Conservation (phyloP, 2,113 vertebrate species). For the Dolichallabes microphthalmus region DNA sequence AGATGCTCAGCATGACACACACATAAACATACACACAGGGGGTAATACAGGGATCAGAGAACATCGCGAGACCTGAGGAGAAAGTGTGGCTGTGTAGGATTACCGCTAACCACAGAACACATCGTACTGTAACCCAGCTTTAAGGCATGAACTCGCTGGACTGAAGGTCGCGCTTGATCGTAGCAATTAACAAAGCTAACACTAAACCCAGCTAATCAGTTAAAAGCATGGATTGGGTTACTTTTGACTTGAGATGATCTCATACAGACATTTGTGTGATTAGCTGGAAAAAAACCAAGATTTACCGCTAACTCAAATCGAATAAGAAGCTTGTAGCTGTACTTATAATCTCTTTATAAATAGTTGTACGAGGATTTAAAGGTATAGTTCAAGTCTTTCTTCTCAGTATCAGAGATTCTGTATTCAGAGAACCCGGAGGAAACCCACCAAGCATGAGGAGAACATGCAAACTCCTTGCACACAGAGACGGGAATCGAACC, state of each 20-base stretch:
- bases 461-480: too few relatives aligned
- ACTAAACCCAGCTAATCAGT: background rate
- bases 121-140: background rate
- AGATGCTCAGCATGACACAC: slow-evolving; percentile 53
- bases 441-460: too few relatives aligned
- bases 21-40: slow-evolving; percentile 19
- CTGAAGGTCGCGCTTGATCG: too few relatives aligned
- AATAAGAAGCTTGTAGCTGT: background rate
- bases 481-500: too few relatives aligned
- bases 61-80: background rate
- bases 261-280: background rate
- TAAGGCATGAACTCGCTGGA: too few relatives aligned
- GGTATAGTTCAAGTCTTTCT: too few relatives aligned
- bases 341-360: background rate
- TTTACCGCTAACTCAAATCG: background rate
- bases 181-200: background rate
- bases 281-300: background rate
- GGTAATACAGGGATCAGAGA: background rate
- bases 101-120: background rate
- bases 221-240: slow-evolving; percentile 6
- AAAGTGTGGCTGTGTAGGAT: background rate
- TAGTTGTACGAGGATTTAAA: background rate
- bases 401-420: too few relatives aligned
- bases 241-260: background rate
- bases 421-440: too few relatives aligned